These are phyloP conservation scores for Ginglymostoma cirratum DNA, from an alignment of 2,113 vertebrate species.

Conservation along the genomic window DNA sequence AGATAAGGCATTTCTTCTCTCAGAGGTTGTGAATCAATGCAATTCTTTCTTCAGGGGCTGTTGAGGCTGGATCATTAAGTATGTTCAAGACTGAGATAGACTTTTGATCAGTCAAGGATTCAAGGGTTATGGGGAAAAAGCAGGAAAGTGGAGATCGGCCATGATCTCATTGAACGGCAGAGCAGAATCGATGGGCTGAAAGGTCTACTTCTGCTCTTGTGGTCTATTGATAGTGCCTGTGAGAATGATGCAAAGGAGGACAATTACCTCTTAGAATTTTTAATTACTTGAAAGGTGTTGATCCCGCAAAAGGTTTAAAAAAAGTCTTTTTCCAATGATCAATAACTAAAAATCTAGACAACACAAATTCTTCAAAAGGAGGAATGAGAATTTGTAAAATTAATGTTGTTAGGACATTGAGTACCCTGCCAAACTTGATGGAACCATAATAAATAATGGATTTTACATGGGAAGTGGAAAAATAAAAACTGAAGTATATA, in stretches of 20 bases:
- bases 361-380: background rate
- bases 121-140: no score
- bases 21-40: no score
- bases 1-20: no score
- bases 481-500: background rate
- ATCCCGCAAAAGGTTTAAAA: background rate
- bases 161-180: no score
- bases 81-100: no score
- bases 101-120: no score
- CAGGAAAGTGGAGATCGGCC: no score
- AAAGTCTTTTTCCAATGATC: background rate
- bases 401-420: background rate
- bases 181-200: no score
- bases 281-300: background rate
- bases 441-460: background rate
- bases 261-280: no score
- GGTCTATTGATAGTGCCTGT: background rate
- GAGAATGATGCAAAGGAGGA: background rate
- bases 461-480: background rate
- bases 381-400: background rate
- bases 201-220: no score
- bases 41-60: no score
- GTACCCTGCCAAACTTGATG: background rate
- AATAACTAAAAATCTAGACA: background rate
- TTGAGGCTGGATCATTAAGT: no score